phyloP scores from a whole-genome alignment of 2,797 vertebrate genomes.

The Florisuga fusca region DNA sequence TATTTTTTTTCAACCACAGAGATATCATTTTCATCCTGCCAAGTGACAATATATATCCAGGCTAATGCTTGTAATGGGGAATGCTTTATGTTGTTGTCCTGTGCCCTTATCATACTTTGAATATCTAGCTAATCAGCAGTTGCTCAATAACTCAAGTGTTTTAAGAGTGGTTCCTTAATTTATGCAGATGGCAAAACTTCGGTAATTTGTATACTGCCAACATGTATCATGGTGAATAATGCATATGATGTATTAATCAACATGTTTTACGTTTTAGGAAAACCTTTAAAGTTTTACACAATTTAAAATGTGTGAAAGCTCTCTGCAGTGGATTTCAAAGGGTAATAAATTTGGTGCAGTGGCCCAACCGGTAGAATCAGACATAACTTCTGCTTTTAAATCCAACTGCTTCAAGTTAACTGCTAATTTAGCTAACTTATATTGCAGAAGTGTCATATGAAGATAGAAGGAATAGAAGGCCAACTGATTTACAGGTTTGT shows the following conservation, averaged over 20 bases:
- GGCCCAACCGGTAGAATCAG: neutral
- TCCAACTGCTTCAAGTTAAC: neutral
- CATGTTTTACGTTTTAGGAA: neutral
- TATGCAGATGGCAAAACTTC: conserved; percentile 14
- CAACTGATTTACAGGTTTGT: neutral
- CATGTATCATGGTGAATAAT: neutral
- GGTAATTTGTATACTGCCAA: neutral
- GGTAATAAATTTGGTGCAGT: neutral
- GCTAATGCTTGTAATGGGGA: neutral
- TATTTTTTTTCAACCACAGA: neutral
- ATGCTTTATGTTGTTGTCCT: neutral
- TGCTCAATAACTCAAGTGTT: neutral
- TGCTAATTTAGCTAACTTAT: neutral
- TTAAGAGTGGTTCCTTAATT: conserved; percentile 18
- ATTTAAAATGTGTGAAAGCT: neutral
- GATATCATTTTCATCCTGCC: neutral
- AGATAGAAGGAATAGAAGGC: neutral
- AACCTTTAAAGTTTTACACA: neutral
- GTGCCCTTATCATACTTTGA: neutral
- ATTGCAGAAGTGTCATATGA: neutral
- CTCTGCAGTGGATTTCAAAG: neutral
- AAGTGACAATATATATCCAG: neutral
- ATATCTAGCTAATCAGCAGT: neutral
- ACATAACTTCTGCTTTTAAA: neutral
- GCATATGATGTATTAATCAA: neutral